phyloP scores from a whole-genome alignment of 1,140 invertebrate genomes.

The Drosophila ohnishii region DNA sequence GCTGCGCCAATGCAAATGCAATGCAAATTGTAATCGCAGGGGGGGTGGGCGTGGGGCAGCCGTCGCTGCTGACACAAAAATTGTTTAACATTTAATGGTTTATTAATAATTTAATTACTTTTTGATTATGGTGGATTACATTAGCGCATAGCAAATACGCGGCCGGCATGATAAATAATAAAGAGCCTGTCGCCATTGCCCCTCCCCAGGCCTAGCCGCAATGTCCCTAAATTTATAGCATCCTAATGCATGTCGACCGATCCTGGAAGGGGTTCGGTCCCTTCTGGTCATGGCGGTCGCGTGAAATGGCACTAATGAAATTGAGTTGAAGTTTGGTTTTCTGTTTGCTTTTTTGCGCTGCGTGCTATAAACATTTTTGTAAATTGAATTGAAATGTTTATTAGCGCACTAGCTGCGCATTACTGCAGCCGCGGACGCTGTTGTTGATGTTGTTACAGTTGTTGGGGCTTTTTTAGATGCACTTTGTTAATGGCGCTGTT shows the following conservation, averaged over 20 bases:
- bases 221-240: constrained; percentile 25
- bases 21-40: constrained; percentile 51
- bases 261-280: neutral
- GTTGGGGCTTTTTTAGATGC: constrained; percentile 27
- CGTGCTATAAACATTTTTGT: constrained; percentile 60
- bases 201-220: neutral
- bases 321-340: constrained; percentile 78
- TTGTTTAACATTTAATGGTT: constrained; percentile 79
- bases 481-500: constrained; percentile 66
- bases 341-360: constrained; percentile 36
- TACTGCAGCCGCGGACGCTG: constrained; percentile 33
- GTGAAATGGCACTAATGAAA: constrained; percentile 70
- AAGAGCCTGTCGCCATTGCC: constrained; percentile 28
- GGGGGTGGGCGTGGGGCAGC: neutral
- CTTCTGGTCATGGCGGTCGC: constrained; percentile 10
- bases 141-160: constrained; percentile 68
- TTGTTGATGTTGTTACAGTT: constrained; percentile 48
- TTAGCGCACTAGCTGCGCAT: constrained; percentile 54
- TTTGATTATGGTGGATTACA: constrained; percentile 80
- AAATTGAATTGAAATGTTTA: constrained; percentile 81
- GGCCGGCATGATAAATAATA: constrained; percentile 53
- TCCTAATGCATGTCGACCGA: constrained; percentile 30
- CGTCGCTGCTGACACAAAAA: constrained; percentile 57
- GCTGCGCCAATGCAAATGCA: constrained; percentile 21
- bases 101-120: constrained; percentile 82